Conservation (phyloP, 2,113 vertebrate species). For the Phalacrocorax aristotelis region DNA sequence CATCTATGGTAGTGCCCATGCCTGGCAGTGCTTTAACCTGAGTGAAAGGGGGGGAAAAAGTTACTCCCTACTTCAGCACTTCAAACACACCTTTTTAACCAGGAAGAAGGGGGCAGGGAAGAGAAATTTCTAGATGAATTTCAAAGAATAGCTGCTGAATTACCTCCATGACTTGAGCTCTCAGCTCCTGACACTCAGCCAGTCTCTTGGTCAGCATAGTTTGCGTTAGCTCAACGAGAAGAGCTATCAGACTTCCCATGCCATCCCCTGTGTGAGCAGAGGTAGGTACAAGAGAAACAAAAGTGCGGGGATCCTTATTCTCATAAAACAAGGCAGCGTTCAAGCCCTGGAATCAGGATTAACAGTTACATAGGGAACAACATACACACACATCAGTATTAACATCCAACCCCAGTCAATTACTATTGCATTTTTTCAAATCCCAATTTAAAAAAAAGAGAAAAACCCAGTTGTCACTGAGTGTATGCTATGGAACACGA, state of each 20-base stretch:
- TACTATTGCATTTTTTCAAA: background rate
- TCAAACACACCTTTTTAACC: background rate
- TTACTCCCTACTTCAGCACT: background rate
- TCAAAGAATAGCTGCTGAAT: background rate
- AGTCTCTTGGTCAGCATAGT: constrained; percentile 91
- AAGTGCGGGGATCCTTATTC: constrained; percentile 96
- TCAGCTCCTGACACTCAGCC: constrained; percentile 91
- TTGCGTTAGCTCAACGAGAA: constrained; percentile 95
- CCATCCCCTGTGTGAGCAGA: constrained; percentile 98
- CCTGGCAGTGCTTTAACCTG: constrained; percentile 97
- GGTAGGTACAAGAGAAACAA: constrained; percentile 94
- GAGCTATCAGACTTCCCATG: constrained; percentile 94
- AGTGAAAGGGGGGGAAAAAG: background rate
- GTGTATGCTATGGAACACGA: background rate
- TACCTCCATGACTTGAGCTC: constrained; percentile 99
- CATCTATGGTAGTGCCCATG: constrained; percentile 98
- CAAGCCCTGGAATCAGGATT: constrained; percentile 81
- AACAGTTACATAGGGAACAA: background rate
- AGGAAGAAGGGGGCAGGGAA: background rate
- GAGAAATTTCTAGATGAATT: background rate
- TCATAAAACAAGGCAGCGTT: constrained; percentile 95
- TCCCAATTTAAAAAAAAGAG: background rate
- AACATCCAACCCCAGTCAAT: background rate
- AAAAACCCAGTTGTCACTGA: background rate
- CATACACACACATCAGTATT: background rate